Evolutionary conservation across 2,113 vertebrate species (phyloP).

Genomic region (Equus quagga): DNA sequence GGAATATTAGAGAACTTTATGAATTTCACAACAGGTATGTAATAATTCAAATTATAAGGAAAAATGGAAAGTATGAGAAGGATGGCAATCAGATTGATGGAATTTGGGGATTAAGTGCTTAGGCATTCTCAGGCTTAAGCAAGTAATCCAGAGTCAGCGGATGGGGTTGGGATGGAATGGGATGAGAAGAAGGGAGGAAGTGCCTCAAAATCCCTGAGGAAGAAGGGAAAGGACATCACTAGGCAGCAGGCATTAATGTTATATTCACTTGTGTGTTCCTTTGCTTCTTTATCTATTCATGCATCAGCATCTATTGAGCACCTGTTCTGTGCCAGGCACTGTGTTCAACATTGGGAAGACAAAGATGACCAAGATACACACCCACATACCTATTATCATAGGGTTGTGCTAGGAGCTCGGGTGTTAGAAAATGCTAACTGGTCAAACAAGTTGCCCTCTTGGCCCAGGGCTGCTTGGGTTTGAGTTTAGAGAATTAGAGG

Average conservation of each 20-base stretch:
- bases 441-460: not conserved
- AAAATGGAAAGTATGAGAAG: not conserved
- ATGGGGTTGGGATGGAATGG: not conserved
- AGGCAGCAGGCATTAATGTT: rapidly evolving
- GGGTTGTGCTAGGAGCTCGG: not conserved
- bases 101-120: not conserved
- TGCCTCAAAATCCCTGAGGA: not conserved
- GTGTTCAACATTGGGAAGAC: not conserved
- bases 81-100: not conserved
- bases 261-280: not conserved
- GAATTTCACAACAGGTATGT: conserved; percentile 95
- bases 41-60: not conserved
- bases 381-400: not conserved
- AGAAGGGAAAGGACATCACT: not conserved
- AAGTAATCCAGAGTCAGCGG: not conserved
- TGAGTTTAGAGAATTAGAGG: not conserved
- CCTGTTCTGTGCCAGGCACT: not conserved
- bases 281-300: not conserved
- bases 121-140: not conserved
- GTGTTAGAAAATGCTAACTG: not conserved
- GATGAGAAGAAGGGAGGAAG: not conserved
- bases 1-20: conserved; percentile 95
- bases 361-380: not conserved
- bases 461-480: not conserved
- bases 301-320: not conserved